phyloP scores from a whole-genome alignment of 2,113 vertebrate genomes.

The Antennarius striatus region DNA sequence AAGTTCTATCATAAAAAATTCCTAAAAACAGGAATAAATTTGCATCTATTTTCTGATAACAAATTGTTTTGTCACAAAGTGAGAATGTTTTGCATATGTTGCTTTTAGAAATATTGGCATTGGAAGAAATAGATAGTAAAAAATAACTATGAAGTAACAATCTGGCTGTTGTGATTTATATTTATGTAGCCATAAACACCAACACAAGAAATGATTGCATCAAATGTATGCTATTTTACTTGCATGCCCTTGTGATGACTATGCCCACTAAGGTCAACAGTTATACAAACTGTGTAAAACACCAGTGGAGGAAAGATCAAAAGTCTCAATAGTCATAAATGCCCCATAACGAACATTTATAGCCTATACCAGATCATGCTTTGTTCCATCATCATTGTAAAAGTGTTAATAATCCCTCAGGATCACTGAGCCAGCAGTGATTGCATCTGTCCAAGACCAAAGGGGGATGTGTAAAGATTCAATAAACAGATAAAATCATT shows the following conservation, averaged over 20 bases:
- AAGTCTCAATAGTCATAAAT: neutral
- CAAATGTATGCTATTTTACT: neutral
- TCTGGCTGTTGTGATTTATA: too few species aligned
- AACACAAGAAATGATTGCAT: too few species aligned
- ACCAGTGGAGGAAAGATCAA: neutral
- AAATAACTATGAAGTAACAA: too few species aligned
- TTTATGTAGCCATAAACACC: too few species aligned
- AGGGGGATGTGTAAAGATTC: neutral
- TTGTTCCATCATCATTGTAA: slow-evolving; percentile 18
- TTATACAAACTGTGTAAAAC: neutral
- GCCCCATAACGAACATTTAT: neutral
- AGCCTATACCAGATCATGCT: neutral
- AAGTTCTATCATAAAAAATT: neutral
- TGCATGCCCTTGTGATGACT: neutral
- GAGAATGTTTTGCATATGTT: too few species aligned
- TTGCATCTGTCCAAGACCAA: slow-evolving; percentile 21
- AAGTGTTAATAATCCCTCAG: neutral
- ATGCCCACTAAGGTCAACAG: neutral
- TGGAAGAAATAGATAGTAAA: too few species aligned
- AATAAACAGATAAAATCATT: neutral
- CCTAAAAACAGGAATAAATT: neutral
- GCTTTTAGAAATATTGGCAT: too few species aligned
- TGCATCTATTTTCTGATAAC: too few species aligned
- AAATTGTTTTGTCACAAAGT: too few species aligned
- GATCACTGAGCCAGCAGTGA: slow-evolving; percentile 10